phyloP scores from a whole-genome alignment of 2,113 vertebrate genomes.

The Lynx canadensis region DNA sequence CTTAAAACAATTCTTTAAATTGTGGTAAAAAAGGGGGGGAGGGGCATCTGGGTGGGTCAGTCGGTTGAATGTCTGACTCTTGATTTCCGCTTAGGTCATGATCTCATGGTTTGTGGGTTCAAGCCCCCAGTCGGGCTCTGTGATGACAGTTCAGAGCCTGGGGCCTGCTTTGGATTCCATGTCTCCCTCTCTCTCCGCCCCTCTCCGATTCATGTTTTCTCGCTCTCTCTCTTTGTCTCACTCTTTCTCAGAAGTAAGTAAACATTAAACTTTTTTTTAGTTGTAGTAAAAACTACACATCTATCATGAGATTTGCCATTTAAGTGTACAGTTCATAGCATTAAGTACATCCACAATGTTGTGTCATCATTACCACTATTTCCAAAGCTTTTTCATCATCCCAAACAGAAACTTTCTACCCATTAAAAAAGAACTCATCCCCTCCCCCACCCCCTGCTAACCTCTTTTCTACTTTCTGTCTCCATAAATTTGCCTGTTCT shows the following conservation, averaged over 20 bases:
- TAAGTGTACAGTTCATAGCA: neutral
- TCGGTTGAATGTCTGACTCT: too few species aligned
- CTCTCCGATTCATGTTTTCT: too few species aligned
- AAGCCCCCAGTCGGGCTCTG: too few species aligned
- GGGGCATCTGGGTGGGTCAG: too few species aligned
- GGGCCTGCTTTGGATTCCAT: too few species aligned
- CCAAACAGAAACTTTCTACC: neutral
- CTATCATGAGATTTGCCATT: neutral
- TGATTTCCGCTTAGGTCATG: too few species aligned
- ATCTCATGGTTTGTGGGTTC: too few species aligned
- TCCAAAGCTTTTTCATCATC: constrained; percentile 6
- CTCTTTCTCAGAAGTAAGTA: too few species aligned
- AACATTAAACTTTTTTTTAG: neutral
- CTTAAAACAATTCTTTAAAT: constrained; percentile 4
- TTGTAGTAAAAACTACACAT: neutral
- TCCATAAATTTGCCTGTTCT: neutral
- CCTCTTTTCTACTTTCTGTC: neutral
- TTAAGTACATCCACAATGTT: neutral
- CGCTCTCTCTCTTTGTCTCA: too few species aligned
- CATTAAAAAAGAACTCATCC: neutral
- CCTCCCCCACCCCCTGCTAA: neutral
- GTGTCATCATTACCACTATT: neutral
- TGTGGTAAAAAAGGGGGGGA: neutral
- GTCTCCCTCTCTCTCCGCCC: too few species aligned
- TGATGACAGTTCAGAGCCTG: too few species aligned